Percentiles rank a stretch among this genome's conserved stretches.
Conservation (phyloP, 2,888 invertebrate species). For the Ferrisia virgata region DNA sequence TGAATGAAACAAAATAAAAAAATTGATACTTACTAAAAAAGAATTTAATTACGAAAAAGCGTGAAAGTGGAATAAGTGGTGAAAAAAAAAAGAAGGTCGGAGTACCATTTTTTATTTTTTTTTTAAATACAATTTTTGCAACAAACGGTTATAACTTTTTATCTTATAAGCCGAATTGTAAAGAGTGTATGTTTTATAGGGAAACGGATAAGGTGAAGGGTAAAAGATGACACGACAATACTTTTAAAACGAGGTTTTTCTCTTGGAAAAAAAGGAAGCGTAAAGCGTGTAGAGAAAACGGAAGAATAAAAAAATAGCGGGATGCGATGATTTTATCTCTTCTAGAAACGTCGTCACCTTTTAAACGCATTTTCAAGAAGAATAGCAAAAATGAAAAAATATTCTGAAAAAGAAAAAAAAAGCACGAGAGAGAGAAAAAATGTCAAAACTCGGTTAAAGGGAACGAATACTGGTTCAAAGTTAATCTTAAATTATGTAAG, state of each 20-base stretch:
- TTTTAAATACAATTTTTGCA: conserved; percentile 15
- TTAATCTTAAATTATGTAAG: conserved; percentile 46
- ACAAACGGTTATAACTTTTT: conserved; percentile 18
- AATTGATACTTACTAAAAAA: background rate
- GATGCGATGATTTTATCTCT: conserved; percentile 45
- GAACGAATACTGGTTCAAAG: conserved; percentile 40
- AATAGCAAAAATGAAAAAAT: conserved; percentile 39
- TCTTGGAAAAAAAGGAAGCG: conserved; percentile 32
- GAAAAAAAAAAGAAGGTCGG: background rate
- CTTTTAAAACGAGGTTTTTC: conserved; percentile 41
- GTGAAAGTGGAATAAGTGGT: background rate
- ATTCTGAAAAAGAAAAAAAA: conserved; percentile 35
- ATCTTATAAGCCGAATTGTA: conserved; percentile 27
- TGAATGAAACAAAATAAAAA: conserved; percentile 7
- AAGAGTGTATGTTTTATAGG: conserved; percentile 37
- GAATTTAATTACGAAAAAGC: background rate
- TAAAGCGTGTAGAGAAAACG: conserved; percentile 37
- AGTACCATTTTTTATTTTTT: background rate
- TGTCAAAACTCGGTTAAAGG: conserved; percentile 40
- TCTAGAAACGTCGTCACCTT: conserved; percentile 42
- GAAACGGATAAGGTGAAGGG: conserved; percentile 24
- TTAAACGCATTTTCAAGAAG: conserved; percentile 43
- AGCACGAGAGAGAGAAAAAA: conserved; percentile 30
- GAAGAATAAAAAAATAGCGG: conserved; percentile 45
- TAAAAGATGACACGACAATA: conserved; percentile 41